Evolutionary conservation across 2,888 invertebrate species (phyloP).

Genomic region (Euspilapteryx auroguttella): DNA sequence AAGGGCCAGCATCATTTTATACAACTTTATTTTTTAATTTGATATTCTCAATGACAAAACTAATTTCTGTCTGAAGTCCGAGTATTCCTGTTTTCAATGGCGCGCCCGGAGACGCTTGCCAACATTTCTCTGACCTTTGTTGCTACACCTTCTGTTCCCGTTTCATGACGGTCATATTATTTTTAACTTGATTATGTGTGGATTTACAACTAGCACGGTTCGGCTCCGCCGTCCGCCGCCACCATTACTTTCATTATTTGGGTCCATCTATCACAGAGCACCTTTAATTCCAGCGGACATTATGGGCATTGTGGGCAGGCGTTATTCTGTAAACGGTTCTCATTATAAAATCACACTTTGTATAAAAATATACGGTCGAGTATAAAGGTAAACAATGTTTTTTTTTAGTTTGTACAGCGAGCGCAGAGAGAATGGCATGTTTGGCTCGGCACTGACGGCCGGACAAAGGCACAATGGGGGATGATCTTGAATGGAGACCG

Average conservation of each 20-base stretch:
- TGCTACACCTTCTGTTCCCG: slow-evolving; percentile 34
- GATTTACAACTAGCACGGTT: background rate
- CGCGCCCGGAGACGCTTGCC: slow-evolving; percentile 23
- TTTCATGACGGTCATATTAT: slow-evolving; percentile 32
- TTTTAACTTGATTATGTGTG: slow-evolving; percentile 1
- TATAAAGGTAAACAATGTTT: slow-evolving; percentile 59
- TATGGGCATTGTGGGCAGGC: slow-evolving; percentile 43
- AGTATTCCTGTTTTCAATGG: slow-evolving; percentile 17
- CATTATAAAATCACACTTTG: slow-evolving; percentile 53
- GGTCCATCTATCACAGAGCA: slow-evolving; percentile 35
- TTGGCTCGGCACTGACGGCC: slow-evolving; percentile 47
- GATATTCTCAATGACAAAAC: slow-evolving; percentile 22
- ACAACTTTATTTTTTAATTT: slow-evolving; percentile 23
- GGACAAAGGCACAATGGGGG: slow-evolving; percentile 45
- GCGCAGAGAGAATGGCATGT: slow-evolving; percentile 46
- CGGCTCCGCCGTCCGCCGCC: background rate
- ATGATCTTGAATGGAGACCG: slow-evolving; percentile 50
- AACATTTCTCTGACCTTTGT: slow-evolving; percentile 46
- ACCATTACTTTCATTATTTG: slow-evolving; percentile 3
- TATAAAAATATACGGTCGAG: slow-evolving; percentile 55
- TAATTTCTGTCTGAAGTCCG: slow-evolving; percentile 13
- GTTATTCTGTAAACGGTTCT: slow-evolving; percentile 56
- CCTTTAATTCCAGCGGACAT: slow-evolving; percentile 45
- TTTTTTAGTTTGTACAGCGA: slow-evolving; percentile 21
- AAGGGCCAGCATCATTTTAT: background rate